phyloP scores from a whole-genome alignment of 2,113 vertebrate species.

The Mastomys coucha region DNA sequence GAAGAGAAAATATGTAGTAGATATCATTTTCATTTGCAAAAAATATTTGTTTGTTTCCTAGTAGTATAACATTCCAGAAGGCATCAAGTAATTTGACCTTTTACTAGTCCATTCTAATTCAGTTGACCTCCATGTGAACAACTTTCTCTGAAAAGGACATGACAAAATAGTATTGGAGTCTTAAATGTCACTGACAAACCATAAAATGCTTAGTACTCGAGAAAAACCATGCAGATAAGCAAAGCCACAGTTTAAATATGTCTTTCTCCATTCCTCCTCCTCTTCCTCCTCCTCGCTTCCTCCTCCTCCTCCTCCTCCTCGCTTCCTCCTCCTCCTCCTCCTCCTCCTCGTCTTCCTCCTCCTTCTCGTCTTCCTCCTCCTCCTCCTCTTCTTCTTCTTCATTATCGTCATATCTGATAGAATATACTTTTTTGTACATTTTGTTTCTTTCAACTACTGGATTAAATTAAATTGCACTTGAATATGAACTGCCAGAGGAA shows the following conservation, averaged over 20 bases:
- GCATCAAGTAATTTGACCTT: constrained; percentile 15
- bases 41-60: constrained; percentile 21
- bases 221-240: background rate
- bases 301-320: background rate
- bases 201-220: background rate
- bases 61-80: background rate
- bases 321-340: background rate
- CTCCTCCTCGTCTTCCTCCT: background rate
- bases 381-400: background rate
- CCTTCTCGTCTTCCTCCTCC: background rate
- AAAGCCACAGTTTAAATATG: background rate
- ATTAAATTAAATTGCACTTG: constrained; percentile 36
- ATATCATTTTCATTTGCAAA: constrained; percentile 45
- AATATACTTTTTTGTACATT: background rate
- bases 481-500: background rate
- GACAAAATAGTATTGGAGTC: constrained; percentile 5
- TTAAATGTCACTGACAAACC: constrained; percentile 27
- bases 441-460: background rate
- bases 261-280: background rate
- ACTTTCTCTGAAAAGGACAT: constrained; percentile 13
- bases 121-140: constrained; percentile 36
- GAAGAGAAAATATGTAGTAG: background rate
- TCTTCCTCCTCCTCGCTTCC: background rate
- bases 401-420: background rate
- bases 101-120: background rate